A percentile compares a stretch with the other conserved stretches of the same genome.
Conservation (phyloP, 92 coral and sea anemone genomes). For the Galaxea fascicularis region DNA sequence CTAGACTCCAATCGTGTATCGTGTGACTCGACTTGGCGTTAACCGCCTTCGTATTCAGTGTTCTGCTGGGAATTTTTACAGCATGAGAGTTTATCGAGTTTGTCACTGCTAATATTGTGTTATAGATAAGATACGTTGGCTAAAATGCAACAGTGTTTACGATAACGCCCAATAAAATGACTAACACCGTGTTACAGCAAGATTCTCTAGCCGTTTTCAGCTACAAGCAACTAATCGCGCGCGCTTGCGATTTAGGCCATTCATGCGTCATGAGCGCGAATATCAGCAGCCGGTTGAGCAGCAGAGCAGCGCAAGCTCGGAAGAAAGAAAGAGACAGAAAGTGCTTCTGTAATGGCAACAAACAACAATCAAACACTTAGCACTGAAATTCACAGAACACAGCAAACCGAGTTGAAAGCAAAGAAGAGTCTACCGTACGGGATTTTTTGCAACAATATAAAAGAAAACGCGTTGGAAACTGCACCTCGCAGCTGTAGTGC, state of each 20-base stretch:
- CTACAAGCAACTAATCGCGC: neutral
- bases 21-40: too few species aligned
- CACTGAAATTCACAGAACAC: neutral
- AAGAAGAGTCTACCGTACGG: neutral
- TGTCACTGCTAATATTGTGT: too few species aligned
- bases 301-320: neutral
- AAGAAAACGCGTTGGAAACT: neutral
- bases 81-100: too few species aligned
- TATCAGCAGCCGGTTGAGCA: neutral
- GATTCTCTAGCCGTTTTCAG: too few species aligned
- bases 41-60: too few species aligned
- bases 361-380: neutral
- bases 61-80: too few species aligned
- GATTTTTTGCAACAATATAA: neutral
- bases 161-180: too few species aligned
- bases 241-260: conserved; percentile 10
- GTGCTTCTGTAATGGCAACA: neutral
- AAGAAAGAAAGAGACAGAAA: neutral
- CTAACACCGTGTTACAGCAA: too few species aligned
- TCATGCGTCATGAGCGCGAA: neutral
- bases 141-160: too few species aligned
- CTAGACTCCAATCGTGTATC: too few species aligned
- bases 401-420: neutral
- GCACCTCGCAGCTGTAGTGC: conserved; percentile 27
- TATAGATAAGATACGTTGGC: too few species aligned